Evolutionary conservation across 2,888 invertebrate genomes (phyloP).

Genomic region (Stenotaenia linearis): DNA sequence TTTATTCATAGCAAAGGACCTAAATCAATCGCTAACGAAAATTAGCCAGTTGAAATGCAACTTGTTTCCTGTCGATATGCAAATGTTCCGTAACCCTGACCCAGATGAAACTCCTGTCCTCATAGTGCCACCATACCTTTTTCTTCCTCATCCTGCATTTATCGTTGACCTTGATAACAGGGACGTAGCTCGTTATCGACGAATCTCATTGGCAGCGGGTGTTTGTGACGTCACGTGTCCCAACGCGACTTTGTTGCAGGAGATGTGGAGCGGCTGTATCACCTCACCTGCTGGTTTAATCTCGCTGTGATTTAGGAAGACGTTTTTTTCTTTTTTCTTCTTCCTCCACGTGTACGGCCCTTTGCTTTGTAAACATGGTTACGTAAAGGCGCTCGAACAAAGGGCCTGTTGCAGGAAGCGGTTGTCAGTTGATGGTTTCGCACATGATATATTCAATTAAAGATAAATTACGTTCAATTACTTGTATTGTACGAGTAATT

Average conservation of each 20-base stretch:
- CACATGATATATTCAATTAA: neutral
- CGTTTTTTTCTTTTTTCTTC: neutral
- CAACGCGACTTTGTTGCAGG: neutral
- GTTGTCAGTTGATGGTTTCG: neutral
- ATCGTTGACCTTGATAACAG: neutral
- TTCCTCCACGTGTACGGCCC: conserved; percentile 10
- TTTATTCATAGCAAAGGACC: neutral
- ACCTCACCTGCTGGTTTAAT: neutral
- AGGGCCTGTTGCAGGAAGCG: neutral
- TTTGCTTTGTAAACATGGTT: too few species aligned
- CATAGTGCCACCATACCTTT: conserved; percentile 11
- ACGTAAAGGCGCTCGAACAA: too few species aligned
- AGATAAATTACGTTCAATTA: too few species aligned
- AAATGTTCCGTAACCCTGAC: neutral
- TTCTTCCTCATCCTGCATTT: conserved; percentile 2
- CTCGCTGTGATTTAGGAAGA: neutral
- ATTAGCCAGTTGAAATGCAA: neutral
- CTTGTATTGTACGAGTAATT: too few species aligned
- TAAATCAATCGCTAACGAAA: too few species aligned
- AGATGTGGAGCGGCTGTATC: neutral
- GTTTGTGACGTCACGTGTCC: neutral
- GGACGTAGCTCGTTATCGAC: neutral
- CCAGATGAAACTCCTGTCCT: conserved; percentile 3
- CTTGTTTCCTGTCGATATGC: conserved; percentile 7
- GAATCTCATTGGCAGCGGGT: neutral